Base-by-base conservation (phyloP, 1,140 invertebrate genomes). In the Reticulitermes speratus region DNA sequence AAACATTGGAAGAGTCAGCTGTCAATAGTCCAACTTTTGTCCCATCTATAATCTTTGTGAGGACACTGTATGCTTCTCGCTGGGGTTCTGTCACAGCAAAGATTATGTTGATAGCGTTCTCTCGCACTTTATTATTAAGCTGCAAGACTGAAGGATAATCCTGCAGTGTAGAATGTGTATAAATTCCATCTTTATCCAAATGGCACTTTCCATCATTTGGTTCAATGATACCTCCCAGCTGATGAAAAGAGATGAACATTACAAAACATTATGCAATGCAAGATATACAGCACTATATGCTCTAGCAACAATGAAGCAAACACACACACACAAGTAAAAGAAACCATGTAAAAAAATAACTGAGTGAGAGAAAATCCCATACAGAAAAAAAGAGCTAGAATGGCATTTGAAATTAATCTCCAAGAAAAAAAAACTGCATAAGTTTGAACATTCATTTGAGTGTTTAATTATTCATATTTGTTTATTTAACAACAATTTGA, bases 101-200 rank as follows among this genome's bases (percentile, higher is more conserved):
- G 88, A 99, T 99, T 82, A 99, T 94, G 90, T 99, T 99, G 86
- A 99, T 97, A 32, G 97, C 95, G 89, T 98, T 97, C 89, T 99
- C 95, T 89, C 97, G 97, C 44, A 98, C 96, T 92, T 97, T 83
- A 25, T 81, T 19, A 45, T 83, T 83, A 69, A 95, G 92, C 89
- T 99, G 97, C 82, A 98, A 98, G 85, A 99, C 97, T 83, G 98
- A 99, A 3, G 99, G 99, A 92, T 99, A 99, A 91, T 99, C 99
- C 91, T 98, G 96, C 0, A 91, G 89, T 19, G 91, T 91, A 69
- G 93, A 94, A 88, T 94, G 91, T 69, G 94, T 95, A 89, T 96
- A 96, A 48, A 91, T 90, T 6, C 93, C 92, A 14, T 90, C 86
- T 21, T 88, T 86, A 88, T 93, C 92, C 88, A 96, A 90, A 90